Conservation (phyloP, 2,797 vertebrate genomes). For the Chiroxiphia lanceolata region DNA sequence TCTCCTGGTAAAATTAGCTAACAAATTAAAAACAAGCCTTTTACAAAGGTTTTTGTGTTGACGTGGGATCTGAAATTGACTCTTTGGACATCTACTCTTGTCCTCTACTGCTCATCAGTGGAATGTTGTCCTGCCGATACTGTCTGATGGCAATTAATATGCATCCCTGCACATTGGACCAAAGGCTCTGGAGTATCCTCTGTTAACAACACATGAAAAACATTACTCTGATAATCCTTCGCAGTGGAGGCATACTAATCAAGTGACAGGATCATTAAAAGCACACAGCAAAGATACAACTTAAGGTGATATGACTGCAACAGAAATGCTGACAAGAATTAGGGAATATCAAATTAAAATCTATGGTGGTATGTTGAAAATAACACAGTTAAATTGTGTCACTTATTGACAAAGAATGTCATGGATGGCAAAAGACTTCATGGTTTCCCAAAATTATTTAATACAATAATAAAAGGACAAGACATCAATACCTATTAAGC, state of each 20-base stretch:
- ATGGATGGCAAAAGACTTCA: neutral
- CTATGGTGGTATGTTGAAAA: neutral
- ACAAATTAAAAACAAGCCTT: neutral
- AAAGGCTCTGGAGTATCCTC: neutral
- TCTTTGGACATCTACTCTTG: neutral
- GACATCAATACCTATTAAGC: neutral
- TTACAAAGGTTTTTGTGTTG: neutral
- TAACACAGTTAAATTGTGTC: neutral
- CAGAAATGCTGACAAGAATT: neutral
- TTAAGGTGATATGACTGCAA: neutral
- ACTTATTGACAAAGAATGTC: neutral
- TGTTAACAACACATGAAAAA: neutral
- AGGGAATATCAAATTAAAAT: neutral
- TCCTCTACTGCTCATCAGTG: neutral
- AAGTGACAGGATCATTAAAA: neutral
- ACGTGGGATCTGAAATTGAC: neutral
- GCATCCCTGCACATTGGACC: neutral
- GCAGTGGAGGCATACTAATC: neutral
- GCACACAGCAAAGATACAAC: neutral
- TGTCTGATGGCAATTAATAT: neutral
- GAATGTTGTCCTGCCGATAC: neutral
- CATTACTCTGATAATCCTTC: neutral
- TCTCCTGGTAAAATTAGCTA: neutral
- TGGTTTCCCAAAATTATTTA: neutral
- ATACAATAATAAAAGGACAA: neutral